These are phyloP conservation scores for Drosophila formosana DNA, from an alignment of 2,888 invertebrate species.

Conservation along the genomic window DNA sequence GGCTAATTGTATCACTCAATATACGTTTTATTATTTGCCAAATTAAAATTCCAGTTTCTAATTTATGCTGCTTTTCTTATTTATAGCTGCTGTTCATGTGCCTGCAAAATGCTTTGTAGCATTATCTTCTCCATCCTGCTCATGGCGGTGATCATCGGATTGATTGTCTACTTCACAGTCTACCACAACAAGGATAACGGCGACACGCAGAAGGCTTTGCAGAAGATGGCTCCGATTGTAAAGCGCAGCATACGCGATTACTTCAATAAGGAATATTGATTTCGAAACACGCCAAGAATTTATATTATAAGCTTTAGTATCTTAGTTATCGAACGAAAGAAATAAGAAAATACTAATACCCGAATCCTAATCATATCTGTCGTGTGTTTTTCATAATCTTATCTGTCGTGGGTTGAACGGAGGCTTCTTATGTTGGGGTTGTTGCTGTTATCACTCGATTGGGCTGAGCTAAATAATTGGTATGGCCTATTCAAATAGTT, in stretches of 20 bases:
- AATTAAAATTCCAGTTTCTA: not conserved
- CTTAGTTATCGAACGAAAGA: constrained; percentile 27
- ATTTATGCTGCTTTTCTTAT: not conserved
- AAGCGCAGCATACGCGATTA: constrained; percentile 77
- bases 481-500: constrained; percentile 41
- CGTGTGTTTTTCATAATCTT: constrained; percentile 48
- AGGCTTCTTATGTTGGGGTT: constrained; percentile 34
- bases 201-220: constrained; percentile 45
- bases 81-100: constrained; percentile 83
- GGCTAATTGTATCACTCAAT: not conserved
- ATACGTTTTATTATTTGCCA: not conserved
- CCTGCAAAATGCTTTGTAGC: constrained; percentile 77
- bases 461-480: constrained; percentile 30
- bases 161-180: constrained; percentile 83
- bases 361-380: constrained; percentile 1
- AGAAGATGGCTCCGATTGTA: constrained; percentile 58
- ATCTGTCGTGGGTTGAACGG: constrained; percentile 40
- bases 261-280: constrained; percentile 65
- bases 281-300: constrained; percentile 46
- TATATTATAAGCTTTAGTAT: constrained; percentile 54
- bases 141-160: constrained; percentile 76
- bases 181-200: constrained; percentile 74
- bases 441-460: constrained; percentile 49
- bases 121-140: constrained; percentile 72
- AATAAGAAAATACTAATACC: constrained; percentile 17